Evolutionary conservation across 2,888 invertebrate genomes (phyloP).

Genomic region (Boloria selene): DNA sequence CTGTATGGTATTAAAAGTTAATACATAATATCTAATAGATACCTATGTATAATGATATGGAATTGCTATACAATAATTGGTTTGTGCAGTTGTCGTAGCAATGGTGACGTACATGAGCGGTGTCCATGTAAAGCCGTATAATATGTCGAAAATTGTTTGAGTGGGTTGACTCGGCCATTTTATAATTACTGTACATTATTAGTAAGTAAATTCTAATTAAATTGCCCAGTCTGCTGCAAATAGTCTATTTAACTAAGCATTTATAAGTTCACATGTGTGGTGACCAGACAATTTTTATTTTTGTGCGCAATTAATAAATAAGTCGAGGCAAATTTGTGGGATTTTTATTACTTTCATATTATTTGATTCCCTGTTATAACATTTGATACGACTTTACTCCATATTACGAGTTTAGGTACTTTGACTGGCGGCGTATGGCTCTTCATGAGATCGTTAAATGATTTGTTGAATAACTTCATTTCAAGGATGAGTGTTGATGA

Average conservation of each 20-base stretch:
- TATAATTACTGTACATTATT: slow-evolving; percentile 26
- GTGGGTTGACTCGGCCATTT: slow-evolving; percentile 37
- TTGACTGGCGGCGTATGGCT: slow-evolving; percentile 67
- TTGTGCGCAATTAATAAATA: slow-evolving; percentile 72
- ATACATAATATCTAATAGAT: neutral
- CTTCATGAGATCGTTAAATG: slow-evolving; percentile 61
- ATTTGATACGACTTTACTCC: slow-evolving; percentile 70
- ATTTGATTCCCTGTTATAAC: slow-evolving; percentile 72
- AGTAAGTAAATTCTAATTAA: slow-evolving; percentile 24
- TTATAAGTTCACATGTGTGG: slow-evolving; percentile 69
- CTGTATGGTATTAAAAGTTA: neutral
- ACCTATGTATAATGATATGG: neutral
- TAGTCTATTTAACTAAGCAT: slow-evolving; percentile 64
- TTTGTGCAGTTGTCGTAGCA: slow-evolving; percentile 21
- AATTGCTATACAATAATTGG: neutral
- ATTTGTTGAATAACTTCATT: slow-evolving; percentile 62
- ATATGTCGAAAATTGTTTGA: slow-evolving; percentile 48
- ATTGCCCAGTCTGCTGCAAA: slow-evolving; percentile 56
- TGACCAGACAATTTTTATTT: slow-evolving; percentile 70
- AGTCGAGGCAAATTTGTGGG: slow-evolving; percentile 53
- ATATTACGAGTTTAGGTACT: slow-evolving; percentile 62
- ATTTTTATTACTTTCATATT: slow-evolving; percentile 44
- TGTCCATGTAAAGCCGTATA: slow-evolving; percentile 37
- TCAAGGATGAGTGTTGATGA: slow-evolving; percentile 56
- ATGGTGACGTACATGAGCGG: slow-evolving; percentile 38